Evolutionary conservation across 2,797 vertebrate species (phyloP).

Genomic region (Lemur catta): DNA sequence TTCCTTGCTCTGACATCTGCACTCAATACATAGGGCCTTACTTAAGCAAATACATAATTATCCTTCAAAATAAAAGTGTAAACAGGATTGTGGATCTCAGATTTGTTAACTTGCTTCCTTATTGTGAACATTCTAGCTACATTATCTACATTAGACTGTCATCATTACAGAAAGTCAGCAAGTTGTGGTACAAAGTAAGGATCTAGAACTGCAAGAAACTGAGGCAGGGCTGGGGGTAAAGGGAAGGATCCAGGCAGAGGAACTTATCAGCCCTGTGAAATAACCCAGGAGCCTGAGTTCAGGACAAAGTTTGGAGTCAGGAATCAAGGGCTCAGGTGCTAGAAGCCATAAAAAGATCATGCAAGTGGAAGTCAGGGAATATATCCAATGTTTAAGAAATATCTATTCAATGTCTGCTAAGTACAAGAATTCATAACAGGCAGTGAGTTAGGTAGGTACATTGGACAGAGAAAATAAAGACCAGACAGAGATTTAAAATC

Average conservation of each 20-base stretch:
- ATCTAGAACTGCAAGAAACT: slow-evolving; percentile 9
- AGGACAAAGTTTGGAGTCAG: not conserved
- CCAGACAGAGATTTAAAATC: not conserved
- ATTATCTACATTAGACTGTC: not conserved
- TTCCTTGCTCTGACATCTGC: slow-evolving; percentile 66
- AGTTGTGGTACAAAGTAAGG: slow-evolving; percentile 1
- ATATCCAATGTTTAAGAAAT: not conserved
- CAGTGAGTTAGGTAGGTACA: not conserved
- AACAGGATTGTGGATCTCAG: not conserved
- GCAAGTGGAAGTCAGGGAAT: not conserved
- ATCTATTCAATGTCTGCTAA: not conserved
- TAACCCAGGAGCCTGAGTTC: not conserved
- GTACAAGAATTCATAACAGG: not conserved
- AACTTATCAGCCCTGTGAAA: not conserved
- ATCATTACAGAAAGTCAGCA: not conserved
- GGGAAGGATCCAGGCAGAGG: not conserved
- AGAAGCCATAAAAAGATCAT: not conserved
- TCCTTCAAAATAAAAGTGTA: slow-evolving; percentile 63
- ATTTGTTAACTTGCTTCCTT: slow-evolving; percentile 31
- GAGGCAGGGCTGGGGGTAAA: not conserved
- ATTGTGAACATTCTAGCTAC: not conserved
- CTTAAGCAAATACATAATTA: slow-evolving; percentile 60
- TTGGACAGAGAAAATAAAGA: slow-evolving; percentile 6
- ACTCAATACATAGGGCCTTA: slow-evolving; percentile 61
- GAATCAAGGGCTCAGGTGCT: not conserved